Evolutionary conservation across 2,113 vertebrate genomes (phyloP).

Genomic region (Vireo altiloquus): DNA sequence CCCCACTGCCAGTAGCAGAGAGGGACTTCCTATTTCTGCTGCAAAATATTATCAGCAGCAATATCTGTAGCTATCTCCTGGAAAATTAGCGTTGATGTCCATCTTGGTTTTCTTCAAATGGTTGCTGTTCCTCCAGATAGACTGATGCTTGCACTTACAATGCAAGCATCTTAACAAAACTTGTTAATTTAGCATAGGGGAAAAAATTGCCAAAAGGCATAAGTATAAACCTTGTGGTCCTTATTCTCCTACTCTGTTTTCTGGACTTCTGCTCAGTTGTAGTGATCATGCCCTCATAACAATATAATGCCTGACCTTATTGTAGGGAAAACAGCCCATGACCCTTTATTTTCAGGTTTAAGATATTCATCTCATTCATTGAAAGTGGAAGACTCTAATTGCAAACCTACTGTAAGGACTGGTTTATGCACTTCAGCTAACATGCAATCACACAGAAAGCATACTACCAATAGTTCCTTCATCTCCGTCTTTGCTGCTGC

Average conservation of each 20-base stretch:
- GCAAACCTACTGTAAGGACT: neutral
- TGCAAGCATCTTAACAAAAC: too few relatives aligned
- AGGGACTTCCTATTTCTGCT: neutral
- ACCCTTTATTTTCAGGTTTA: neutral
- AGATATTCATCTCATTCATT: neutral
- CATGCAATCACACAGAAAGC: neutral
- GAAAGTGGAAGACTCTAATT: neutral
- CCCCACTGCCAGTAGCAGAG: neutral
- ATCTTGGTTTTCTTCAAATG: neutral
- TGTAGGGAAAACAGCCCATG: neutral
- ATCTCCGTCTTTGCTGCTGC: neutral
- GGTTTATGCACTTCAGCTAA: neutral
- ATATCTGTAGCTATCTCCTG: neutral
- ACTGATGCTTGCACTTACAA: neutral
- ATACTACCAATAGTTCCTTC: neutral
- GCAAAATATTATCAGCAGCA: neutral
- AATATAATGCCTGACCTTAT: neutral
- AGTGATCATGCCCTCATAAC: too few relatives aligned
- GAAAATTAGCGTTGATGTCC: neutral
- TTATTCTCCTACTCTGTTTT: neutral
- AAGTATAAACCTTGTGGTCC: neutral
- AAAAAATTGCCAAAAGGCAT: neutral
- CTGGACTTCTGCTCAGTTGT: neutral
- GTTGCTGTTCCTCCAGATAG: neutral
- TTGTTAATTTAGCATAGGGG: neutral